These are phyloP conservation scores for Gymnothorax reevesii DNA, from an alignment of 2,797 vertebrate genomes.

Conservation along the genomic window DNA sequence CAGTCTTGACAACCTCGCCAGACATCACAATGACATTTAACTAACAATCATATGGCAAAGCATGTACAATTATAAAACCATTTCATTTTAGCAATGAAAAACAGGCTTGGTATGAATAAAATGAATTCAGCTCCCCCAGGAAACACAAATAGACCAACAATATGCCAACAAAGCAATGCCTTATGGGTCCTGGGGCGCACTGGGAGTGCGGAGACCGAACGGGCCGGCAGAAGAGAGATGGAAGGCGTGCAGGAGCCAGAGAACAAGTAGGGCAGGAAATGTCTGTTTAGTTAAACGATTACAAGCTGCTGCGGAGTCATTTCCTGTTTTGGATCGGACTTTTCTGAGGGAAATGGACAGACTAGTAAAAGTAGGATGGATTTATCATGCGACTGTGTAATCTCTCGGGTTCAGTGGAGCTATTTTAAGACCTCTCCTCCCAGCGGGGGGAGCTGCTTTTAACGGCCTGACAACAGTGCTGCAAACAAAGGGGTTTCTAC, in stretches of 20 bases:
- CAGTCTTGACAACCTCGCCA: neutral
- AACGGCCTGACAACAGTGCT: conserved; percentile 20
- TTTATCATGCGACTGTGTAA: conserved; percentile 36
- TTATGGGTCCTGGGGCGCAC: neutral
- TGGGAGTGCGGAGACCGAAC: neutral
- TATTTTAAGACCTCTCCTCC: conserved; percentile 47
- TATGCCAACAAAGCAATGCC: conserved; percentile 21
- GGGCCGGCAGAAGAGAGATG: conserved; percentile 20
- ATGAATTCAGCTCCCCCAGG: neutral
- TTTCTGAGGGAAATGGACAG: conserved; percentile 42
- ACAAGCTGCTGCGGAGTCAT: conserved; percentile 54
- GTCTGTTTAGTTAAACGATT: conserved; percentile 62
- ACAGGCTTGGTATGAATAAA: neutral
- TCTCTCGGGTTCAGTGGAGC: conserved; percentile 29
- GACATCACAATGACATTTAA: neutral
- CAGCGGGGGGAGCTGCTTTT: conserved; percentile 41
- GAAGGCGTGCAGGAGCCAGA: conserved; percentile 38
- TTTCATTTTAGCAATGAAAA: neutral
- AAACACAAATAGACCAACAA: neutral
- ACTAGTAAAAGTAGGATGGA: conserved; percentile 37
- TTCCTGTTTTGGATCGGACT: conserved; percentile 55
- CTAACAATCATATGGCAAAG: neutral
- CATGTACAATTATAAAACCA: neutral
- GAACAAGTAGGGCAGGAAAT: conserved; percentile 59
- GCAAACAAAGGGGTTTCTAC: neutral